A percentile compares a stretch with the other conserved stretches of the same genome.
Evolutionary conservation across 2,113 vertebrate species (phyloP).

Genomic region (Poicephalus gulielmi): DNA sequence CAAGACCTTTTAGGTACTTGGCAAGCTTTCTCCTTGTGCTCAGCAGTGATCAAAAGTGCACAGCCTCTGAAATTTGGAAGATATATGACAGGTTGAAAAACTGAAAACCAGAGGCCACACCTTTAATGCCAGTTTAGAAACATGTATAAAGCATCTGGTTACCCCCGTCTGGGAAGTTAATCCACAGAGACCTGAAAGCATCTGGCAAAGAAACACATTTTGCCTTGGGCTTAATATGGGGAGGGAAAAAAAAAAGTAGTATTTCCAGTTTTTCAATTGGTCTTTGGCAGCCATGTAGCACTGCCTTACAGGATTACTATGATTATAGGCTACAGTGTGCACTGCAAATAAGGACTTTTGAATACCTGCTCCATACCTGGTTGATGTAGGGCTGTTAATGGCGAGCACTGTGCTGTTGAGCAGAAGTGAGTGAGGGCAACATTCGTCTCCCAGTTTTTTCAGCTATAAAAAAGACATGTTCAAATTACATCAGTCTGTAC

Average conservation of each 20-base stretch:
- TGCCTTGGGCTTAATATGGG: slow-evolving; percentile 18
- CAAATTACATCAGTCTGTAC: not conserved
- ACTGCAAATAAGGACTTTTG: not conserved
- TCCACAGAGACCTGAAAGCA: slow-evolving; percentile 30
- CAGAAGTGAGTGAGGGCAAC: not conserved
- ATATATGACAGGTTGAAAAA: not conserved
- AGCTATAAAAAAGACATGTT: not conserved
- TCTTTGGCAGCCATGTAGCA: slow-evolving; percentile 11
- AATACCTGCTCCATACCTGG: not conserved
- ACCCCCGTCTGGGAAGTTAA: slow-evolving; percentile 24
- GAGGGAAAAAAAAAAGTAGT: not conserved
- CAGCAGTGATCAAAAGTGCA: not conserved
- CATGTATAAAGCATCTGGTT: slow-evolving; percentile 19
- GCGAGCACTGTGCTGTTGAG: not conserved
- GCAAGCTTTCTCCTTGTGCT: not conserved
- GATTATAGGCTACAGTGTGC: not conserved
- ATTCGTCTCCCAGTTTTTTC: not conserved
- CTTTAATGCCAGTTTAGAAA: slow-evolving; percentile 40
- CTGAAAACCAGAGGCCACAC: slow-evolving; percentile 1
- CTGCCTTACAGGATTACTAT: slow-evolving; percentile 19
- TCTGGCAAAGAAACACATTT: slow-evolving; percentile 46
- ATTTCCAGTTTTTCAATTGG: slow-evolving; percentile 62
- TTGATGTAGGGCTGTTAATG: not conserved
- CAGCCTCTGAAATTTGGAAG: not conserved
- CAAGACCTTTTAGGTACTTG: not conserved